Base-by-base conservation (phyloP, 2,113 vertebrate species). In the Macquaria ambigua region DNA sequence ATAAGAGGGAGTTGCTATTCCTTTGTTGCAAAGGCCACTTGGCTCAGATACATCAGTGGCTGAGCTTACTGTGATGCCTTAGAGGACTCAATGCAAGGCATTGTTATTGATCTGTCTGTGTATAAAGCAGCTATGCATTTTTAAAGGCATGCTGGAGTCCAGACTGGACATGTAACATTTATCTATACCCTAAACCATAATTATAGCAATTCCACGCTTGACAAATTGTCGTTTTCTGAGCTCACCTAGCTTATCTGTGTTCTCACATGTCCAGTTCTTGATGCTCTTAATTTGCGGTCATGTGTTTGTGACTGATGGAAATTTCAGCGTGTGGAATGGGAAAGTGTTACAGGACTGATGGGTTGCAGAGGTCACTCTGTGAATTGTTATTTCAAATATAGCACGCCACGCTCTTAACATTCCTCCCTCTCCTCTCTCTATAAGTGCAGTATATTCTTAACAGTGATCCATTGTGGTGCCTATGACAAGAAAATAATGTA, bases 401-500 rank as follows among this genome's bases (percentile, higher is more conserved):
- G 83, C 84, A 64, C 25, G 25, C 58, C 34, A 15, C 66, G 77
- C 86, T 90, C 63, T 93, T 83, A 87, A 79, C 78, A 81, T 89
- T 91, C 58, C 86, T 77, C 77, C 79, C 83, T 82, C 83, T 82
- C 84, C 23, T 86, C 78, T 81, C 79, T 82, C 75, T 87, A 64
- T 90, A 87, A 89, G 87, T 88, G 88, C 82, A 23, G 75, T 90
- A 82, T 87, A 86, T 90, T 94, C 88, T 86, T 94, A 94, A 91
- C 90, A 81, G 89, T 92, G 90, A 94, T 94, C 90, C 91, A 92
- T 93, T 91, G 93, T 89, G 81, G 87, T 89, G 89, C 78, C 87
- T 79, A 90, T 94, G 94, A 94, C 91, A 95, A 93, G 89, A 94
- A 94, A 94, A 94, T 94, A 93, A 94, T 91, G 87, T 90, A 94